Evolutionary conservation across 2,888 invertebrate species (phyloP).

Genomic region (Alsophila aescularia): DNA sequence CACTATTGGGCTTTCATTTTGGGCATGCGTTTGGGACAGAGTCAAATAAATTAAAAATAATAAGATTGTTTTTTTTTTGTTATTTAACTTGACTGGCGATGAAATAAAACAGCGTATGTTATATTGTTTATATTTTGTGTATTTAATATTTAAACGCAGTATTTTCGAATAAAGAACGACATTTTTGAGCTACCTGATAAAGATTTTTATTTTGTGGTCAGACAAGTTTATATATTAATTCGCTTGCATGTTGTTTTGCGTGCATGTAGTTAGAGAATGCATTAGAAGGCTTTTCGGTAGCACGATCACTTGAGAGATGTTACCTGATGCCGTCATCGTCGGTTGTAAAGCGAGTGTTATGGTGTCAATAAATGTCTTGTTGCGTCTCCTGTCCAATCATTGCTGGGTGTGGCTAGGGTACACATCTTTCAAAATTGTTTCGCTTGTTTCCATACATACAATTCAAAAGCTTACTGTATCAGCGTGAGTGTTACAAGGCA

Average conservation of each 20-base stretch:
- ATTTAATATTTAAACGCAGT: not conserved
- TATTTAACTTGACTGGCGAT: not conserved
- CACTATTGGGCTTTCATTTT: slow-evolving; percentile 25
- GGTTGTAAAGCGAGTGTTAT: slow-evolving; percentile 35
- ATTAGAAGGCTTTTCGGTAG: slow-evolving; percentile 57
- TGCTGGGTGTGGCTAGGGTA: slow-evolving; percentile 74
- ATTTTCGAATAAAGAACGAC: no score
- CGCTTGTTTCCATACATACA: slow-evolving; percentile 34
- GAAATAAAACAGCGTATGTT: slow-evolving; percentile 4
- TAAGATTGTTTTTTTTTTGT: not conserved
- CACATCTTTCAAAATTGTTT: slow-evolving; percentile 77
- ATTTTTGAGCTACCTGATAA: not conserved
- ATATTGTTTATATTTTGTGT: slow-evolving; percentile 1
- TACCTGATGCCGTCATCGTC: slow-evolving; percentile 58
- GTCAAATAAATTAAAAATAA: not conserved
- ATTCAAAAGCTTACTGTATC: not conserved
- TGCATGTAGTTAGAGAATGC: slow-evolving; percentile 57
- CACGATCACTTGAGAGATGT: slow-evolving; percentile 81
- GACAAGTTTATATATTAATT: slow-evolving; percentile 35
- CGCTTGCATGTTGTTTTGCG: slow-evolving; percentile 41
- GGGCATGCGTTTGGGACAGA: slow-evolving; percentile 21
- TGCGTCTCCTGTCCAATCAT: slow-evolving; percentile 65
- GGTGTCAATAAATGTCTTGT: slow-evolving; percentile 31
- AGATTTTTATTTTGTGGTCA: slow-evolving; percentile 25
- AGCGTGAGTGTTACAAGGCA: not conserved